Evolutionary conservation across 2,888 invertebrate species (phyloP), one percentile per base, ranked within the genome.

Genomic region (Drosophila limbata): DNA sequence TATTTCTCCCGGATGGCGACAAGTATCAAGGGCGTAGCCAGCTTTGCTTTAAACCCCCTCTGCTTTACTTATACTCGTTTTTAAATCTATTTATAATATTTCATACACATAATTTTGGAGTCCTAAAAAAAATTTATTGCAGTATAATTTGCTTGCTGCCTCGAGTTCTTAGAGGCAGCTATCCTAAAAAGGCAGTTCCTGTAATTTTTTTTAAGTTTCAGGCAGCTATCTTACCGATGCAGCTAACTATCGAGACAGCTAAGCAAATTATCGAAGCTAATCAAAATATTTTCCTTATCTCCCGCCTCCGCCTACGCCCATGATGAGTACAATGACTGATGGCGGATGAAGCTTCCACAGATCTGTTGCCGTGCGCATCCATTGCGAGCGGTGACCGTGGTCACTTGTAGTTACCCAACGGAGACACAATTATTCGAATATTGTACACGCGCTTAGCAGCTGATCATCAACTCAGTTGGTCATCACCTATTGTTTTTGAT

Each of bases 351-450:
- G 21, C 17, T 35, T 40, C 35, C 25, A 5, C 25, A 9, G 15
- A 8, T 57, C 19, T 51, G 62, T 74, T 74, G 73, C 73, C 44
- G 64, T 53, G 56, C 63, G 45, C 53, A 53, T 44, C 64, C 53
- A 28, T 19, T 25, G 33, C 45, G 25, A 55, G 55, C 51, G 35
- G 25, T 56, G 63, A 51, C 48, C 63, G 45, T 61, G 73, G 28
- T 44, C 57, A 61, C 40, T 53, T 73, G 64, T 61, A 64, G 69
- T 57, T 69, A 53, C 53, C 63, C 52, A 59, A 55, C 13, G 56
- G 52, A 31, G 17, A 25, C 33, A 33, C 47, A 65, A 53, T 21
- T 33, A 15, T 17, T 9, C 33, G 11, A 31, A 1, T 21, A 6
- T 17, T 33, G 13, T 9, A 4, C 69, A 71, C 63, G 69, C 52